Evolutionary conservation across 92 coral and sea anemone genomes (phyloP), one percentile per base, ranked within the genome.

Genomic region (Epizoanthus stellaris): DNA sequence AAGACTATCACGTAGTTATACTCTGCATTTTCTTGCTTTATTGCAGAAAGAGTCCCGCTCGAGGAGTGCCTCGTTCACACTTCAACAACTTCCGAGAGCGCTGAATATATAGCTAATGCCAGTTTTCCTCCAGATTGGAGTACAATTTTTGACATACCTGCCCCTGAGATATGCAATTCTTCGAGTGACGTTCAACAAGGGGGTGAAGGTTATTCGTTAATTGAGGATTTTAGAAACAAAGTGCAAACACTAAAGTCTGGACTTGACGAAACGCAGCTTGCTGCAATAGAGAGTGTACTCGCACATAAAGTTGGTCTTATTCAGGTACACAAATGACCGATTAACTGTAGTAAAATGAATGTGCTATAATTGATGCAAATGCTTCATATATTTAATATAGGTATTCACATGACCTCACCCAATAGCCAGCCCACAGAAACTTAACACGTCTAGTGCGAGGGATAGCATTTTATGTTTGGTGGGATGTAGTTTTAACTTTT

Each of bases 221-320:
- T 87, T 19, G 74, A 90, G 15, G 91, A 88, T 17, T 86, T 90
- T 74, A 76, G 47, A 21, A 40, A 45, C 15, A 49, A 60, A 58
- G 84, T 77, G 60, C 2, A 76, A 5, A 85, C 60, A 10, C 15
- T 43, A 10, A 39, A 80, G 19, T 19, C 91, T 25, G 73, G 43
- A 12, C 88, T 93, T 57, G 98, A 95, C 72, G 87, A 81, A 6
- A 88, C 93, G 21, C 98, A 95, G 72, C 79, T 95, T 56, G 73
- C 69, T 15, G 95, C 95, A 19, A 90, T 95, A 3, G 90, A 86
- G 67, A 88, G 72, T 65, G 94, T 93, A 40, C 84, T 95, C 71
- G 82, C 73, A 65, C 85, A 88, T 71, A 90, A 81, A 74, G 75
- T 95, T 0, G 85, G 90, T 6, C 80, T 95, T 74, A 95, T 95